Conservation (phyloP, 1,140 invertebrate genomes). For the Bombus pyrosoma region DNA sequence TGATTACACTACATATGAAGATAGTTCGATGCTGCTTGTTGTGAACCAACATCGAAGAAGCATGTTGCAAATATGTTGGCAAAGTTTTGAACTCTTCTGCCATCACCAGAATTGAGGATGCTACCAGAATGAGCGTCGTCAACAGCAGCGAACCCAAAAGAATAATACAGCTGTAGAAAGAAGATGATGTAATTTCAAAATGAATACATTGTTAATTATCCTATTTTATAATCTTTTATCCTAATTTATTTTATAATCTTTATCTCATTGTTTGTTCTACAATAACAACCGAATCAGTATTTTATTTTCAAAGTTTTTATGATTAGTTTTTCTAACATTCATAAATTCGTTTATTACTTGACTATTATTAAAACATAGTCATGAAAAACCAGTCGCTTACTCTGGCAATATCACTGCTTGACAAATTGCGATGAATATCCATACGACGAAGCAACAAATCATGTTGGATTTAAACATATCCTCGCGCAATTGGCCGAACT, state of each 20-base stretch:
- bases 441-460: conserved; percentile 94
- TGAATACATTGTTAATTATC: not conserved
- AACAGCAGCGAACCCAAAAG: conserved; percentile 84
- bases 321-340: no score
- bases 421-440: conserved; percentile 93
- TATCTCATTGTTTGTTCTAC: not conserved
- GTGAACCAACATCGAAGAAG: conserved; percentile 89
- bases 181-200: not conserved
- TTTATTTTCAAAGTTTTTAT: not conserved
- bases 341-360: no score
- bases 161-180: conserved; percentile 82
- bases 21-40: conserved; percentile 87
- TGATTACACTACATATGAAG: conserved; percentile 91
- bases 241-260: not conserved
- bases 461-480: conserved; percentile 98
- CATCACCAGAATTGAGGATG: conserved; percentile 91
- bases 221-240: not conserved
- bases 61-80: conserved; percentile 85
- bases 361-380: not conserved
- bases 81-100: conserved; percentile 91
- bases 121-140: conserved; percentile 87
- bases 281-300: not conserved
- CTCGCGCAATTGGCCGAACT: conserved; percentile 94
- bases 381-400: conserved; percentile 81
- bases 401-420: conserved; percentile 90